A percentile compares a stretch with the other conserved stretches of the same genome.
phyloP scores from a whole-genome alignment of 2,113 vertebrate species.

The Centropristis striata region DNA sequence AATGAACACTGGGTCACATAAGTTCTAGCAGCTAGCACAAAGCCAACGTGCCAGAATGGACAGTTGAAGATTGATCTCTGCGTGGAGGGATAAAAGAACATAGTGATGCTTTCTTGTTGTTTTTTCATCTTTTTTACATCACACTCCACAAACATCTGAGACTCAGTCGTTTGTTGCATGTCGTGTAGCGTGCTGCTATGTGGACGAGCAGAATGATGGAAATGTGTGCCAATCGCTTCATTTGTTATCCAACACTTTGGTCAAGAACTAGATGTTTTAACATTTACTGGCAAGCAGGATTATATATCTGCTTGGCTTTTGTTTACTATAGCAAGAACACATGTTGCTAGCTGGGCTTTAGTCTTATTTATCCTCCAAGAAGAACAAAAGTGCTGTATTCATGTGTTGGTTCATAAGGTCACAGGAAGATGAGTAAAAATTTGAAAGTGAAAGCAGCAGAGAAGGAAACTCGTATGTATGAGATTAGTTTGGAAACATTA shows the following conservation, averaged over 20 bases:
- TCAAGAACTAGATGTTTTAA: neutral
- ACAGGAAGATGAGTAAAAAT: constrained; percentile 6
- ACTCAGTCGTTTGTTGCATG: neutral
- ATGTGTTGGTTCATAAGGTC: neutral
- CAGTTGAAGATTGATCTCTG: constrained; percentile 9
- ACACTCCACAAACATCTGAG: neutral
- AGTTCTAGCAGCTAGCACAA: constrained; percentile 1
- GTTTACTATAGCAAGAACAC: neutral
- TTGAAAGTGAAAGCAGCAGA: constrained; percentile 6
- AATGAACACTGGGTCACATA: constrained; percentile 49
- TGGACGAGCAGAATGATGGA: neutral
- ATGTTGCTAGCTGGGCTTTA: neutral
- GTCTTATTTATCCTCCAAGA: neutral
- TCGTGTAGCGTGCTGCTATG: neutral
- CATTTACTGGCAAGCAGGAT: neutral
- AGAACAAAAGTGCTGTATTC: neutral
- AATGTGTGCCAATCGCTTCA: too few relatives aligned
- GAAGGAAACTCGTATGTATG: neutral
- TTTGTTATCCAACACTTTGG: neutral
- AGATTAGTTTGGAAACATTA: constrained; percentile 37
- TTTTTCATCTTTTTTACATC: neutral
- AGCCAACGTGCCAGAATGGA: neutral
- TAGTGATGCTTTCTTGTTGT: neutral
- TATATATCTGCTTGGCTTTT: neutral
- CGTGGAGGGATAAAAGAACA: neutral